Evolutionary conservation across 2,113 vertebrate species (phyloP), one percentile per base, ranked within the genome.

Genomic region (Neolamprologus longior): DNA sequence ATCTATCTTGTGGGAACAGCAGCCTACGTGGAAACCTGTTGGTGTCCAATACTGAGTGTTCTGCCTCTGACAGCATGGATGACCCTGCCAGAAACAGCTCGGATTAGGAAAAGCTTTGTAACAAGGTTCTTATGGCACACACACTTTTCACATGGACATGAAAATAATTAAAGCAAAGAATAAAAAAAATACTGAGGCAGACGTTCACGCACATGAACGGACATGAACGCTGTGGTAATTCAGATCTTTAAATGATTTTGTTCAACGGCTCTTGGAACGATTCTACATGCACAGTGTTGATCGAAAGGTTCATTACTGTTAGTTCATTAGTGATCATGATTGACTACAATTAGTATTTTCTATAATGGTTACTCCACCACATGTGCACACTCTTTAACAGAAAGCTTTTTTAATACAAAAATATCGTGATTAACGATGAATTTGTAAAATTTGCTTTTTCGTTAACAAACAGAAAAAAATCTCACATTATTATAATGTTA

Each of bases 31-130:
- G 28, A 61, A 79, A 55, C 80, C 26, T 37, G 84, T 26, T 31
- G 81, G 35, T 17, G 53, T 86, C 87, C 84, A 90, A 76, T 4
- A 42, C 14, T 79, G 89, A 86, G 76, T 17, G 47, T 83, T 83
- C 83, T 92, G 90, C 89, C 83, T 80, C 57, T 52, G n/a, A 28
- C 11, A n/a, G 52, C 53, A 19, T 45, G 6, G 79, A 55, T 12
- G 76, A 53, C 54, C 40, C 9, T 86, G 90, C 89, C 89, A 92
- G 80, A 19, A 83, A 90, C 14, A 9, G 26, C 26, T 58, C 26
- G 2, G 91, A 90, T 90, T 68, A 83, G 84, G 21, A 54, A 82
- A 80, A 71, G 81, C 87, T 91, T 83, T 88, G 87, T 86, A 81
- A 88, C 9, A 17, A 89, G 80, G 83, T 86, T 86, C 89, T 84